Conservation (phyloP, 2,113 vertebrate species). For the Microtus oregoni region DNA sequence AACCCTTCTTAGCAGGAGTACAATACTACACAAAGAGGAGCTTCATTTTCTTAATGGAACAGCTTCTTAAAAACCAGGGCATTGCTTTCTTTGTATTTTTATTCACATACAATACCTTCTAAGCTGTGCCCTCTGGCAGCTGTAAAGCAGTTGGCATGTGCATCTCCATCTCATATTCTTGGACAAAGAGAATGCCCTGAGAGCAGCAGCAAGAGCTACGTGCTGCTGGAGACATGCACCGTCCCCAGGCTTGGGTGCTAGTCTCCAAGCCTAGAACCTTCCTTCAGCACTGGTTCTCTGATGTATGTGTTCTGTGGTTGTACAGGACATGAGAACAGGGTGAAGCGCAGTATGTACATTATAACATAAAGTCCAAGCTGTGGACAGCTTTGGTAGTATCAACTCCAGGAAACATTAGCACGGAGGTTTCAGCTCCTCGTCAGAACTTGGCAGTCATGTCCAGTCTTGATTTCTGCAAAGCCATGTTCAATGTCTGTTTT, state of each 20-base stretch:
- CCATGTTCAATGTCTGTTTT: background rate
- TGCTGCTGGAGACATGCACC: background rate
- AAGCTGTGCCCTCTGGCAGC: constrained; percentile 26
- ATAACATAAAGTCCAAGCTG: background rate
- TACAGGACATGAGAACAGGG: background rate
- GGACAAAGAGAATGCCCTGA: background rate
- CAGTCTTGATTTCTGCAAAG: background rate
- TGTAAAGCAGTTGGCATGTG: background rate
- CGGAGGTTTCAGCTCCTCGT: background rate
- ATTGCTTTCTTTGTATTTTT: constrained; percentile 52
- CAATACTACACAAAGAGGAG: background rate
- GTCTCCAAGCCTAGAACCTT: background rate
- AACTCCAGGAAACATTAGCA: background rate
- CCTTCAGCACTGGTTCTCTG: background rate
- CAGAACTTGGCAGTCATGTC: background rate
- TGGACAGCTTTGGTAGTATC: background rate
- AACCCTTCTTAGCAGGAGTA: background rate
- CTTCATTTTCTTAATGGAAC: constrained; percentile 3
- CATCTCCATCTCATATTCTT: background rate
- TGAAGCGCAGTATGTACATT: background rate
- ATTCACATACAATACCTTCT: background rate
- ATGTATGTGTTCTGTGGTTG: background rate
- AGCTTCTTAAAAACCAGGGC: background rate
- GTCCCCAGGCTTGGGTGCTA: background rate
- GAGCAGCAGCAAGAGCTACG: background rate